Conservation (phyloP, 1,140 invertebrate genomes). For the Ylistrum balloti region DNA sequence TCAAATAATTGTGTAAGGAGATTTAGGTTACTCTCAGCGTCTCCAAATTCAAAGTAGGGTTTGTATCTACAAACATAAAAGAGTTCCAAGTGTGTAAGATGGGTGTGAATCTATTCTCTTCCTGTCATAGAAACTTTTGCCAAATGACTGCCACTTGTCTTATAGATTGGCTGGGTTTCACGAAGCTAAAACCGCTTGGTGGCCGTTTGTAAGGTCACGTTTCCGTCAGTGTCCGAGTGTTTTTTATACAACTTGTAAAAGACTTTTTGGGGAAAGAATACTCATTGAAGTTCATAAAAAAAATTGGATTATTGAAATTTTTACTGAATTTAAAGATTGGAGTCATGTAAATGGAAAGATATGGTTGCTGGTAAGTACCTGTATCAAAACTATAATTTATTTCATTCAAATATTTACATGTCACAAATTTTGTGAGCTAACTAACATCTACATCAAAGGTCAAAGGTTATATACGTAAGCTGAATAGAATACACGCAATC, state of each 20-base stretch:
- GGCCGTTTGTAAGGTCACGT: neutral
- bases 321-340: neutral
- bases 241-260: neutral
- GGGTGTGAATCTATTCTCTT: slow-evolving; percentile 17
- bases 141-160: slow-evolving; percentile 5
- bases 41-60: neutral
- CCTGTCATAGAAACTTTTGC: neutral
- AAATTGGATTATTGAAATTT: neutral
- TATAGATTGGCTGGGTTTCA: neutral
- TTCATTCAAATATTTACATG: neutral
- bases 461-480: no score
- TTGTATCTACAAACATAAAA: slow-evolving; percentile 19
- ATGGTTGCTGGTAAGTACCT: neutral
- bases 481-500: no score
- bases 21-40: neutral
- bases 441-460: no score
- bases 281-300: neutral
- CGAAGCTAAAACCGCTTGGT: neutral
- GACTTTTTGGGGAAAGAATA: neutral
- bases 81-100: slow-evolving; percentile 30
- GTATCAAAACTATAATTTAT: neutral
- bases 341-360: neutral
- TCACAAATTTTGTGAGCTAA: no score
- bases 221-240: neutral
- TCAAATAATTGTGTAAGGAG: neutral